These are phyloP conservation scores for Ectobius pallidus DNA, from an alignment of 2,888 invertebrate genomes.

Conservation along the genomic window DNA sequence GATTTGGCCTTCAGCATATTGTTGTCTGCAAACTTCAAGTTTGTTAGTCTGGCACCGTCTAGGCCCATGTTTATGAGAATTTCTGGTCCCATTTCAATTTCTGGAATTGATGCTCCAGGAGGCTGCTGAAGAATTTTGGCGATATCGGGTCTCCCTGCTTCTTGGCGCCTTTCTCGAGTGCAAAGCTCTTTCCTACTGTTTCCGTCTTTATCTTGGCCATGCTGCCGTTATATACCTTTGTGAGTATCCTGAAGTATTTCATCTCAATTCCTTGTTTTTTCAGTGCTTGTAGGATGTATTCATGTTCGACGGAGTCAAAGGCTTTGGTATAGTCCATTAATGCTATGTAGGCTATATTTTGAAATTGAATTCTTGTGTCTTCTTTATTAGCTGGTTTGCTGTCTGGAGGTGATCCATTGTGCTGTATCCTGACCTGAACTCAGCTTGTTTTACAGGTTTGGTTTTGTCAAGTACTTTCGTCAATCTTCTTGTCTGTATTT, in stretches of 20 bases:
- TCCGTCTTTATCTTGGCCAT: neutral
- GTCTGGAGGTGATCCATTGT: neutral
- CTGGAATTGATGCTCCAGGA: neutral
- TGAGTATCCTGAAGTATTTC: neutral
- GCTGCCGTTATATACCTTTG: neutral
- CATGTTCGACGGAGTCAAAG: neutral
- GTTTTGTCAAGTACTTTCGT: neutral
- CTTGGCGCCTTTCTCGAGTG: neutral
- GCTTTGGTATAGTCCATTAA: neutral
- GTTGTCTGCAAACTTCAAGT: neutral
- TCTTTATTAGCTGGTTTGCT: neutral
- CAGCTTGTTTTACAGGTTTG: neutral
- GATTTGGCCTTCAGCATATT: neutral
- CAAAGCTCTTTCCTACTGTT: neutral
- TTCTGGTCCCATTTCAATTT: neutral
- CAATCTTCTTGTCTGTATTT: slow-evolving; percentile 11
- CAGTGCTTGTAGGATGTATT: neutral
- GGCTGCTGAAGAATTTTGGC: neutral
- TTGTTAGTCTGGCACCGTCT: neutral
- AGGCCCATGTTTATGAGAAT: neutral
- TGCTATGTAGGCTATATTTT: too few relatives aligned
- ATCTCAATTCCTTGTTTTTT: neutral
- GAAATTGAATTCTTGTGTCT: too few relatives aligned
- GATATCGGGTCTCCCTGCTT: neutral
- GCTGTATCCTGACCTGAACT: neutral